A percentile compares a stretch with the other conserved stretches of the same genome.
These are phyloP conservation scores for Cardinalis cardinalis DNA, from an alignment of 2,113 vertebrate genomes.

Conservation along the genomic window DNA sequence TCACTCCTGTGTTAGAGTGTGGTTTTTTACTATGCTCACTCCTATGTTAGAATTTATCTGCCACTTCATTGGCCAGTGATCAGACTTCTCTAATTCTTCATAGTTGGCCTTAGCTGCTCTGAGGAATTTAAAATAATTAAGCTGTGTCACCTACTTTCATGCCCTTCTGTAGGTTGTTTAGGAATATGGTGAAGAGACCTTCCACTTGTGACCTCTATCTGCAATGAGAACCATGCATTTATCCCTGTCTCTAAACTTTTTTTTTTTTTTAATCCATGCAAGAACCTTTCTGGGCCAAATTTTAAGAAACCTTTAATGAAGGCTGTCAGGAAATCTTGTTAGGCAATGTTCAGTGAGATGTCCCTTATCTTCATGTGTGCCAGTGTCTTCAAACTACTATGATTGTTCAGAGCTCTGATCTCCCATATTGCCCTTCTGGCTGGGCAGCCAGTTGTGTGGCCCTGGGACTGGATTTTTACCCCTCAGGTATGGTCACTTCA, in stretches of 20 bases:
- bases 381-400: neutral
- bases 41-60: neutral
- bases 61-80: neutral
- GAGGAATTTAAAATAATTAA: neutral
- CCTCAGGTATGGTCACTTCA: neutral
- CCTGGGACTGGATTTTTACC: neutral
- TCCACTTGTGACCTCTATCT: neutral
- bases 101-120: neutral
- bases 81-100: neutral
- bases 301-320: neutral
- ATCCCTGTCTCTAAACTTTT: neutral
- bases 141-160: neutral
- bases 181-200: neutral
- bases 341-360: neutral
- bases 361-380: neutral
- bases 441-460: neutral
- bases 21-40: neutral
- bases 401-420: neutral
- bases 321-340: neutral
- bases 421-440: neutral
- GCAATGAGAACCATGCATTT: neutral
- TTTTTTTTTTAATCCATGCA: neutral
- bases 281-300: neutral
- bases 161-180: neutral
- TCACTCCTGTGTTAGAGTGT: neutral